Base-by-base conservation (phyloP, 2,797 vertebrate species). In the Vultur gryphus region DNA sequence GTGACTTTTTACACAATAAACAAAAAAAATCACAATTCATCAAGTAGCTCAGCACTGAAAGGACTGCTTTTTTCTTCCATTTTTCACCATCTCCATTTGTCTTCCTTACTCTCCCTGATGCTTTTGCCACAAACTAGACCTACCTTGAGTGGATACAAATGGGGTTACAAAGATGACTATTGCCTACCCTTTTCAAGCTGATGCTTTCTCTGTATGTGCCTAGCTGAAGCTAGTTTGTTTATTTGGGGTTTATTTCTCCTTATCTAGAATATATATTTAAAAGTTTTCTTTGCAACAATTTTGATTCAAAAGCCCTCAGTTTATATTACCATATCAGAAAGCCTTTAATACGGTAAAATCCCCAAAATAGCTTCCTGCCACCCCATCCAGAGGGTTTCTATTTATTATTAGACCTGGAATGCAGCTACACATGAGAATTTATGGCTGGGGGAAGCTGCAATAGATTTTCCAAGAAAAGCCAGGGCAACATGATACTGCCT, bases 401-500 rank as follows among this genome's bases (percentile, higher is more conserved):
- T 72, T 93, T 76, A 96, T 87, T 93, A 84, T 55, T 81, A 95
- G 77, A 69, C 46, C 54, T 70, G 76, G 90, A 96, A 97, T 61
- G 73, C 57, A 89, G 55, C 70, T 95, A 95, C 94, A 93, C 79
- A 85, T 23, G 21, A 96, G 61, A 61, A 61, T 77, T 90, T 76
- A 41, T 25, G 35, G 65, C 89, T 93, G 39, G 62, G 75, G 71
- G 82, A 97, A 91, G 70, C 52, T 26, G 41, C 49, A 67, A 73
- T 9, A 89, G 64, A 91, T 96, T 89, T 90, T 93, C 85, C 95
- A 91, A 90, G 95, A 92, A 90, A 95, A 97, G 92, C 59, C 75
- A 75, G 92, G 76, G 95, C 95, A 97, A 97, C 54, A 20, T 16
- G 84, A 96, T 58, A 90, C 66, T 26, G 75, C 35, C 58, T 82